Base-by-base conservation (phyloP, 2,888 invertebrate species). In the Drosophila leonis region DNA sequence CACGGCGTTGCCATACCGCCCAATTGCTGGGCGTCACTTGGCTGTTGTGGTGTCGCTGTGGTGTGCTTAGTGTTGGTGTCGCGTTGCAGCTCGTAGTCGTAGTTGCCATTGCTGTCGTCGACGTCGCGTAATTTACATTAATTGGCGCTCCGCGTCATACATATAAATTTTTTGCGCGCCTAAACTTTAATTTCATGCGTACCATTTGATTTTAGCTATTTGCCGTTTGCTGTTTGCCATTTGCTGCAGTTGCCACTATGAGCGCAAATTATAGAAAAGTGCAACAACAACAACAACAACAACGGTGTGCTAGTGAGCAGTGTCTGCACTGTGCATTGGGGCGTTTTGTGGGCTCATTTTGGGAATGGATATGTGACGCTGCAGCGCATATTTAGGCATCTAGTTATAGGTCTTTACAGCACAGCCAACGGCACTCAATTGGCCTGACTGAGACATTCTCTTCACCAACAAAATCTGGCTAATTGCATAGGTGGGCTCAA, bases 131-230 rank as follows among this genome's bases (percentile, higher is more conserved):
- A 87, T 87, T 87, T 87, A 83, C 87, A 87, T 87, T 87, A 87
- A 87, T 87, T 87, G 87, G 85, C 85, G 79, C 88, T 83, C 83
- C 87, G 84, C 78, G 85, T 88, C 90, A 72, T 77, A 85, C 90
- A 85, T 87, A 89, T 78, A 84, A 88, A 86, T 87, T 82, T 78
- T 82, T 89, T 84, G 84, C 71, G 87, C 69, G 82, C 88, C 56
- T 71, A 80, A 84, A 89, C 81, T 88, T 84, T 89, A 89, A 86
- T 86, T 89, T 86, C 85, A 86, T 86, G 86, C 90, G 90, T 86
- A 83, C 88, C 76, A 89, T 89, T 89, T 87, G 89, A 89, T 89
- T 89, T 89, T 73, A 56, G 80, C 61, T 57, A 52, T 54, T 41
- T 41, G 62, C 33, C 49, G 59, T n/a, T 39, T 44, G 24, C 46